Conservation (phyloP, 2,888 invertebrate species). For the Drosophila mercatorum region DNA sequence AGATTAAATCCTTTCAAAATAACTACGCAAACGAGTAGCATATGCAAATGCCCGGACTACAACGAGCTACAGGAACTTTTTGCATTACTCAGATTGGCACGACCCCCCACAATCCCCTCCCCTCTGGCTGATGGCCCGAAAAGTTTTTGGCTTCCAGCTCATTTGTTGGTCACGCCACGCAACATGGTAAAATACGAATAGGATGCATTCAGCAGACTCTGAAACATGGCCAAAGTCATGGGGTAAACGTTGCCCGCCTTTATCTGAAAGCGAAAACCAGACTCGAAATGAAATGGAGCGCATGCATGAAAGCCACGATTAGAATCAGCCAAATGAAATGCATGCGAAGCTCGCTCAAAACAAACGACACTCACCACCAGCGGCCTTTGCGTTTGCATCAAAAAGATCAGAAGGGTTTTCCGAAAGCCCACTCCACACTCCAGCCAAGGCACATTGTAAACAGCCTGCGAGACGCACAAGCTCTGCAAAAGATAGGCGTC, state of each 20-base stretch:
- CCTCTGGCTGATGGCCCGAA: conserved; percentile 48
- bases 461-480: conserved; percentile 73
- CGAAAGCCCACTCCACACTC: conserved; percentile 68
- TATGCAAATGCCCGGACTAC: conserved; percentile 65
- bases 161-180: conserved; percentile 77
- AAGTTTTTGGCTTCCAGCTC: conserved; percentile 71
- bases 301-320: conserved; percentile 67
- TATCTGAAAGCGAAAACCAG: conserved; percentile 62
- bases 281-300: conserved; percentile 62
- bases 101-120: not conserved
- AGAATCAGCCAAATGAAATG: conserved; percentile 64
- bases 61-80: conserved; percentile 63
- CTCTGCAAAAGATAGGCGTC: conserved; percentile 59
- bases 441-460: conserved; percentile 81
- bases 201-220: conserved; percentile 82
- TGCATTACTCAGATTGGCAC: conserved; percentile 77
- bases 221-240: conserved; percentile 77
- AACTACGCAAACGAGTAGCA: conserved; percentile 67
- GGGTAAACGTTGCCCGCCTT: conserved; percentile 71
- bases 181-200: conserved; percentile 83
- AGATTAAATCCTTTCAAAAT: conserved; percentile 76
- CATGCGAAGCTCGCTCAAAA: conserved; percentile 24
- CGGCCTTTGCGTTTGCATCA: conserved; percentile 77
- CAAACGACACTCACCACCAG: conserved; percentile 71
- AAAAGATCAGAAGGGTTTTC: conserved; percentile 74